Conservation (phyloP, 2,888 invertebrate species). For the Tineola bisselliella region DNA sequence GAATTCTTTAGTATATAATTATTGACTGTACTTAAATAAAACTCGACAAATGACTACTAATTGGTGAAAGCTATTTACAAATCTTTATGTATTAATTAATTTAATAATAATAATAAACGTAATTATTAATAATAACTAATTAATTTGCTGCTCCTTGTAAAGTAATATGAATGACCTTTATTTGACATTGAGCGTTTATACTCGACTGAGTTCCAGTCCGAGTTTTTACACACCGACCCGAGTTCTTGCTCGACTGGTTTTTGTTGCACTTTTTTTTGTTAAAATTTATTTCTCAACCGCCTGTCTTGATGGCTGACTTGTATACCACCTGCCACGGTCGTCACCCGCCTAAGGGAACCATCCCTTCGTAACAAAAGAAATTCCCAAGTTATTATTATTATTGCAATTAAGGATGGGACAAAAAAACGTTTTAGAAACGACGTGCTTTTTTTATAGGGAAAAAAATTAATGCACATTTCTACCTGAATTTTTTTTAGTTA, state of each 20-base stretch:
- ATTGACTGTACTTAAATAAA: no score
- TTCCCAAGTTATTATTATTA: constrained; percentile 59
- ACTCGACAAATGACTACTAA: no score
- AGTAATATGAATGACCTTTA: constrained; percentile 41
- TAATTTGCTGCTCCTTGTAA: neutral
- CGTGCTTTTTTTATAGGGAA: neutral
- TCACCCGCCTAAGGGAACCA: constrained; percentile 57
- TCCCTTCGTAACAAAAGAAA: constrained; percentile 52
- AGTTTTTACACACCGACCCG: neutral
- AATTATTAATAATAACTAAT: no score
- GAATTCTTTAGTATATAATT: no score
- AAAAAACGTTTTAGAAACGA: constrained; percentile 36
- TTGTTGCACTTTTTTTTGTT: constrained; percentile 49
- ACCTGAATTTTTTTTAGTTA: constrained; percentile 28
- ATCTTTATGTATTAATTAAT: no score
- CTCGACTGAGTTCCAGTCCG: constrained; percentile 13
- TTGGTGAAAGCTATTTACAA: no score
- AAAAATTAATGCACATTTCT: constrained; percentile 21
- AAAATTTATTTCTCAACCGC: constrained; percentile 47
- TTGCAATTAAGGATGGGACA: constrained; percentile 38
- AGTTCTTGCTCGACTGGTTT: constrained; percentile 38
- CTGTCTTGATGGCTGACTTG: constrained; percentile 29
- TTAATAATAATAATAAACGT: no score
- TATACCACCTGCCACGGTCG: constrained; percentile 64
- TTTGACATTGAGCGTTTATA: constrained; percentile 46